Conservation (phyloP, 2,888 invertebrate genomes). For the Gortyna flavago region DNA sequence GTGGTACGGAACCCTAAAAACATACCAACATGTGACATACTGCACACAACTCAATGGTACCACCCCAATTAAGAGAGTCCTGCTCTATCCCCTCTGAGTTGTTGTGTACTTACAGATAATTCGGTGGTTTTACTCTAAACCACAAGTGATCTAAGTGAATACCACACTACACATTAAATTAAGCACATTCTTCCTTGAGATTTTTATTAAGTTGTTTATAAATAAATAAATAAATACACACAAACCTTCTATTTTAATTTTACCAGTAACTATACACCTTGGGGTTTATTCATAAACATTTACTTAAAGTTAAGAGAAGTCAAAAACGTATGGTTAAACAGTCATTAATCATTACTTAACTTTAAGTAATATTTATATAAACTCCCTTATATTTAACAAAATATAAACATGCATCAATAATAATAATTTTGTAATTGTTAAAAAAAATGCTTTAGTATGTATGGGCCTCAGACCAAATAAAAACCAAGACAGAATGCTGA, state of each 20-base stretch:
- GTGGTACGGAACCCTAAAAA: too few relatives aligned
- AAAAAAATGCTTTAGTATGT: not conserved
- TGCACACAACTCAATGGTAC: too few relatives aligned
- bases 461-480: too few relatives aligned
- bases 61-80: too few relatives aligned
- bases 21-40: too few relatives aligned
- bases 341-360: not conserved
- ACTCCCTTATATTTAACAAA: not conserved
- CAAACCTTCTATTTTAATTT: not conserved
- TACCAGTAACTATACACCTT: not conserved
- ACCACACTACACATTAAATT: not conserved
- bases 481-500: too few relatives aligned
- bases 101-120: not conserved
- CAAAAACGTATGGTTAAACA: not conserved
- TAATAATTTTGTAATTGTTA: not conserved
- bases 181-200: not conserved
- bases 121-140: not conserved
- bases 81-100: not conserved
- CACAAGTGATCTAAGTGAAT: not conserved
- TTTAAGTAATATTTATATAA: not conserved
- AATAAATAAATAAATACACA: too few relatives aligned
- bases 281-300: too few relatives aligned
- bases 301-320: not conserved
- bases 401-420: slow-evolving; percentile 10
- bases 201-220: not conserved